Conservation (phyloP, 2,113 vertebrate genomes). For the Bungarus multicinctus region DNA sequence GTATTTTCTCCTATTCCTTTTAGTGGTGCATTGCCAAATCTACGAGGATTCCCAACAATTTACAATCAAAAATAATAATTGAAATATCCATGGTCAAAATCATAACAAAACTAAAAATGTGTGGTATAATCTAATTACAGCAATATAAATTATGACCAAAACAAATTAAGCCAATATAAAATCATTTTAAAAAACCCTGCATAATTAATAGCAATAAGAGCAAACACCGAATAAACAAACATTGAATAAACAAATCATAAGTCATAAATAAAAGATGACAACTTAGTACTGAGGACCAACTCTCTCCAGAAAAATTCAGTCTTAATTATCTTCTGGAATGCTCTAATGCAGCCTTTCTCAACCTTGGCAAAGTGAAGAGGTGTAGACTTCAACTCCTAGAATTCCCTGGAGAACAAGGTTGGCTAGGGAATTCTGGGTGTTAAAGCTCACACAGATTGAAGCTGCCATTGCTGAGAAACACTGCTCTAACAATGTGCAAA, state of each 20-base stretch:
- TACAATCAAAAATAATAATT: not conserved
- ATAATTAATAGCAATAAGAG: not conserved
- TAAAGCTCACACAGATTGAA: not conserved
- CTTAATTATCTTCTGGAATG: not conserved
- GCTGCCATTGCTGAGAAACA: not conserved
- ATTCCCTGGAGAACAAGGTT: not conserved
- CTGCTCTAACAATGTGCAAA: not conserved
- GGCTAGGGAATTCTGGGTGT: not conserved
- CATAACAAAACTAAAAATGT: not conserved
- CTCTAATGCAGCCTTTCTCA: not conserved
- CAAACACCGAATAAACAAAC: not conserved
- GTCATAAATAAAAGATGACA: not conserved
- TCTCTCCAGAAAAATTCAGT: not conserved
- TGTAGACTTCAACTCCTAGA: not conserved
- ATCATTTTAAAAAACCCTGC: not conserved
- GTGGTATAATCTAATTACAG: not conserved
- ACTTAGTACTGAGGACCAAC: not conserved
- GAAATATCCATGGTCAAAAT: not conserved
- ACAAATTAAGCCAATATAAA: not conserved
- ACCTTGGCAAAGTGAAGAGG: not conserved
- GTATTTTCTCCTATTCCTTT: not conserved
- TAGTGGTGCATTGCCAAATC: not conserved
- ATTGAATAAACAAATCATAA: not conserved
- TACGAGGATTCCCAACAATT: not conserved
- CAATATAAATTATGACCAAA: not conserved